phyloP scores from a whole-genome alignment of 2,888 invertebrate genomes.

The Agrotis clavis region DNA sequence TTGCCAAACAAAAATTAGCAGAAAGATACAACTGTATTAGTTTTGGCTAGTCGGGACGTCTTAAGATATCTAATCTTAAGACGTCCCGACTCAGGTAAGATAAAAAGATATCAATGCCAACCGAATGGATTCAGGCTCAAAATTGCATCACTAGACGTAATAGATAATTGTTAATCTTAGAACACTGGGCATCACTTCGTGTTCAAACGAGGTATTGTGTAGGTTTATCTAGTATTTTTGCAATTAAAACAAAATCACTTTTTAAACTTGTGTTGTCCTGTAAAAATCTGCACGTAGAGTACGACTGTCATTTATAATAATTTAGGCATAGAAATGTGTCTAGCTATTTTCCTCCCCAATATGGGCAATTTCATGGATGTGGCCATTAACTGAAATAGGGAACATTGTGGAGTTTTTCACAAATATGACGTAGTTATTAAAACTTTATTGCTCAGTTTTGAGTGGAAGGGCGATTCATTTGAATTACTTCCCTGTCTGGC shows the following conservation, averaged over 20 bases:
- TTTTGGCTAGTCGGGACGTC: constrained; percentile 9
- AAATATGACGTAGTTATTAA: neutral
- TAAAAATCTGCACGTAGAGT: neutral
- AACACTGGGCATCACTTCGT: constrained; percentile 15
- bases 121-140: constrained; percentile 18
- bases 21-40: neutral
- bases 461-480: constrained; percentile 23
- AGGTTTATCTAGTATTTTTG: neutral
- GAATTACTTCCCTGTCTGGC: constrained; percentile 54
- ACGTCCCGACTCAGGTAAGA: too few relatives aligned
- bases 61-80: constrained; percentile 50
- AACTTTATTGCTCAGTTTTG: constrained; percentile 15
- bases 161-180: constrained; percentile 43
- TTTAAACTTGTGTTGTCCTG: neutral
- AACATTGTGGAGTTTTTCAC: neutral
- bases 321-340: neutral
- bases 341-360: neutral
- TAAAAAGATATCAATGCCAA: constrained; percentile 46
- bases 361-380: neutral
- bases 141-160: constrained; percentile 51
- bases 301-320: neutral
- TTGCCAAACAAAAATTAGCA: neutral
- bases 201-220: constrained; percentile 6
- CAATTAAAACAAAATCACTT: neutral
- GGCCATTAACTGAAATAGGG: too few relatives aligned